Evolutionary conservation across 2,888 invertebrate genomes (phyloP).

Genomic region (Torymus aiolomorphi): DNA sequence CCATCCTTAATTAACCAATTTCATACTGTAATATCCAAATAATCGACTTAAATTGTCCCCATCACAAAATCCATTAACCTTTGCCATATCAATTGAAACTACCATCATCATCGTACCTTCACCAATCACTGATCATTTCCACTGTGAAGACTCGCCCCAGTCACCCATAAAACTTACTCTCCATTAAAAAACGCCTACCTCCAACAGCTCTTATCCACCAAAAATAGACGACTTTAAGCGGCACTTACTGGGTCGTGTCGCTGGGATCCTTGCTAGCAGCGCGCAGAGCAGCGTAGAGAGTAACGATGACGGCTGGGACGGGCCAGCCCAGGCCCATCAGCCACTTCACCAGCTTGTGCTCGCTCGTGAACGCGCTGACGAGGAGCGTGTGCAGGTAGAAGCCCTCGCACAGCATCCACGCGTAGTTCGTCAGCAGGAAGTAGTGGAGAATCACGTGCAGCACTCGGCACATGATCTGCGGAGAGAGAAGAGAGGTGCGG

Average conservation of each 20-base stretch:
- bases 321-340: conserved; percentile 92
- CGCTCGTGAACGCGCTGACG: conserved; percentile 93
- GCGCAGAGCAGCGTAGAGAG: conserved; percentile 83
- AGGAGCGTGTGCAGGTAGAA: conserved; percentile 95
- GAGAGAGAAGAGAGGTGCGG: neutral
- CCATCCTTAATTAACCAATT: no score
- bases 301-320: conserved; percentile 82
- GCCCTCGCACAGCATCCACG: conserved; percentile 98
- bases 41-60: no score
- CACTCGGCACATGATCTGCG: conserved; percentile 79
- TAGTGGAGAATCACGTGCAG: conserved; percentile 91
- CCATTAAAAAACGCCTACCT: no score
- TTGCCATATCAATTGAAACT: no score
- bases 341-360: conserved; percentile 88
- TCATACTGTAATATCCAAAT: no score
- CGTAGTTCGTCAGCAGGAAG: conserved; percentile 93
- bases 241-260: conserved; percentile 78
- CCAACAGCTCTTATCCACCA: no score
- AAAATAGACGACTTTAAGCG: conserved; percentile 66
- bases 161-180: no score
- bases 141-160: no score
- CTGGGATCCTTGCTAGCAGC: conserved; percentile 76
- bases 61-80: no score
- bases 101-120: no score
- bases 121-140: no score